Percentiles rank a stretch among this genome's conserved stretches.
phyloP scores from a whole-genome alignment of 2,113 vertebrate genomes.

The Phylloscopus trochilus region DNA sequence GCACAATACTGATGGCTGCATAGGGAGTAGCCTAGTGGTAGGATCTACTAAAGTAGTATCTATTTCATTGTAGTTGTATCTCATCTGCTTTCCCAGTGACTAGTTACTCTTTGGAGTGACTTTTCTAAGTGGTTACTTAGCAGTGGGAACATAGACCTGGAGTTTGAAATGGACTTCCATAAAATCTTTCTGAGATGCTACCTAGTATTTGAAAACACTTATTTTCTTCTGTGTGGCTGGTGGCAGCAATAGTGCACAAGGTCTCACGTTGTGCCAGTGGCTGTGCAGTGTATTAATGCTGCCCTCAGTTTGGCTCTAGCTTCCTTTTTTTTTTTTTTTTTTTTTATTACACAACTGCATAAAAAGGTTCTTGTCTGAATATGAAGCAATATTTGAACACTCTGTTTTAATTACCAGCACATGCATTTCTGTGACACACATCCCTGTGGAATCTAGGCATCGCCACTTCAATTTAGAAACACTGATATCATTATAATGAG shows the following conservation, averaged over 20 bases:
- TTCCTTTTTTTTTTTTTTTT: background rate
- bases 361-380: slow-evolving; percentile 6
- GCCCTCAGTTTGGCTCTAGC: background rate
- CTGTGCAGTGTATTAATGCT: background rate
- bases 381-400: background rate
- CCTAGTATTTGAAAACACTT: background rate
- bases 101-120: background rate
- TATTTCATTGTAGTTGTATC: background rate
- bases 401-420: slow-evolving; percentile 28
- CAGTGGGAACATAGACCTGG: background rate
- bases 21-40: background rate
- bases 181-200: background rate
- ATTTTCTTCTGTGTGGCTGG: background rate
- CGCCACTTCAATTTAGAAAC: slow-evolving; percentile 1
- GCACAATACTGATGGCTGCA: background rate
- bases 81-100: background rate
- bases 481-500: background rate
- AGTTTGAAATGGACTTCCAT: background rate
- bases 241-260: accelerated
- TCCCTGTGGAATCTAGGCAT: slow-evolving; percentile 1
- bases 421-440: slow-evolving; percentile 5
- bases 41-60: background rate
- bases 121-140: background rate
- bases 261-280: background rate
- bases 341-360: background rate